Evolutionary conservation across 2,888 invertebrate genomes (phyloP).

Genomic region (Platerodrilus igneus): DNA sequence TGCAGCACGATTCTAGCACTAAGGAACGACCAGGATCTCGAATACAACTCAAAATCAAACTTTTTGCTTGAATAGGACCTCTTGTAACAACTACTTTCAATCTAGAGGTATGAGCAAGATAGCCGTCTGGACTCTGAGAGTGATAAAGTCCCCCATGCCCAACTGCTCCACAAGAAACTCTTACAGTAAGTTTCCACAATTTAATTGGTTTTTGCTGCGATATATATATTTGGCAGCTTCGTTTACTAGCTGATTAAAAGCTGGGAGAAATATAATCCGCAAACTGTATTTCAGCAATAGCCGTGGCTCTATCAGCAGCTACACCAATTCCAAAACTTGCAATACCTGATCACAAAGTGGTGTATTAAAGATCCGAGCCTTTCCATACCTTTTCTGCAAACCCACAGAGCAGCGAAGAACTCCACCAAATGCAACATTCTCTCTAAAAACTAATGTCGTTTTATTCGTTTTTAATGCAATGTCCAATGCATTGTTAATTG

Average conservation of each 20-base stretch:
- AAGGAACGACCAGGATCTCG: constrained; percentile 88
- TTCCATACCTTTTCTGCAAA: constrained; percentile 88
- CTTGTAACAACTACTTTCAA: constrained; percentile 92
- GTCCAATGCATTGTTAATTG: constrained; percentile 92
- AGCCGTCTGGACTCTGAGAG: constrained; percentile 96
- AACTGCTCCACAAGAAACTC: constrained; percentile 94
- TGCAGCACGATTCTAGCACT: constrained; percentile 87
- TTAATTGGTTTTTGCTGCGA: constrained; percentile 83
- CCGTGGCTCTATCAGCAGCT: constrained; percentile 85
- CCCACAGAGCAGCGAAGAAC: constrained; percentile 95
- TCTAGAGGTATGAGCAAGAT: constrained; percentile 94
- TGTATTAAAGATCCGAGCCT: constrained; percentile 93
- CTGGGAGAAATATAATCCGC: constrained; percentile 99
- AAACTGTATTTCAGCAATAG: constrained; percentile 98
- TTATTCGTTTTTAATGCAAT: constrained; percentile 75
- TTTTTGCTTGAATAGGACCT: constrained; percentile 93
- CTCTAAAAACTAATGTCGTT: constrained; percentile 86
- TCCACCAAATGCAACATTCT: constrained; percentile 98
- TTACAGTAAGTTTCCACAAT: constrained; percentile 87
- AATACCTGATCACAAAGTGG: constrained; percentile 93
- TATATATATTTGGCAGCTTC: constrained; percentile 95
- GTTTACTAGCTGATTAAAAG: constrained; percentile 82
- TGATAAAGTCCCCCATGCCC: constrained; percentile 98
- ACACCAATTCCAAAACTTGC: constrained; percentile 95
- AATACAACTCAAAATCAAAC: constrained; percentile 84